These are phyloP conservation scores for Vimba vimba DNA, from an alignment of 2,113 vertebrate species.

Conservation along the genomic window DNA sequence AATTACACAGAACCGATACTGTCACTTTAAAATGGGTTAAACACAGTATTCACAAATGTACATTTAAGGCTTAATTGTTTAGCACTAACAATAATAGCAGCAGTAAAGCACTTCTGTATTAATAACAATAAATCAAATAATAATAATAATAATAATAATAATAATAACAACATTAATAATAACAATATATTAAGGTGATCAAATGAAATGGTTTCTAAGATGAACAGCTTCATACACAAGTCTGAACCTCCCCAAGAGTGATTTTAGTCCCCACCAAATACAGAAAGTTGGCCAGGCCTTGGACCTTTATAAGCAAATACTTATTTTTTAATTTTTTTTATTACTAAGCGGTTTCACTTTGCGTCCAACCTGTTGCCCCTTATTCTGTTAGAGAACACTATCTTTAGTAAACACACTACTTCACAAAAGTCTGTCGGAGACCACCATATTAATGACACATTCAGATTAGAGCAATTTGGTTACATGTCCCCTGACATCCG, in stretches of 20 bases:
- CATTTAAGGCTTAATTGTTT: slow-evolving; percentile 84
- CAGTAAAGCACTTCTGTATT: slow-evolving; percentile 84
- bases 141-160: slow-evolving; percentile 27
- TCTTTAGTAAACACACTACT: slow-evolving; percentile 57
- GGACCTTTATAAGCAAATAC: slow-evolving; percentile 45
- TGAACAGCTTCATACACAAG: slow-evolving; percentile 53
- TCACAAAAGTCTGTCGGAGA: slow-evolving; percentile 44
- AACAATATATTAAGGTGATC: slow-evolving; percentile 77
- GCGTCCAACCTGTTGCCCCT: slow-evolving; percentile 39
- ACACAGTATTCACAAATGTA: slow-evolving; percentile 82
- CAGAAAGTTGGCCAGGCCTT: slow-evolving; percentile 34
- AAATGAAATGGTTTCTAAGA: slow-evolving; percentile 61
- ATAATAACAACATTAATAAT: slow-evolving; percentile 72
- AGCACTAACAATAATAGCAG: slow-evolving; percentile 83
- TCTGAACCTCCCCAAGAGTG: slow-evolving; percentile 18
- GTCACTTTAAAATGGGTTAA: slow-evolving; percentile 78
- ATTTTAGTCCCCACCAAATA: slow-evolving; percentile 47
- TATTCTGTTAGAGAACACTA: slow-evolving; percentile 62
- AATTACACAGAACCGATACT: slow-evolving; percentile 70
- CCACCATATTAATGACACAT: slow-evolving; percentile 65
- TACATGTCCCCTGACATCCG: neutral
- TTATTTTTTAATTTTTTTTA: neutral
- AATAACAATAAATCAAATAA: slow-evolving; percentile 69
- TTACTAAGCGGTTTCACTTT: slow-evolving; percentile 26
- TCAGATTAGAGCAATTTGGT: slow-evolving; percentile 50